phyloP scores from a whole-genome alignment of 1,140 invertebrate genomes.

The Planococcus citri region DNA sequence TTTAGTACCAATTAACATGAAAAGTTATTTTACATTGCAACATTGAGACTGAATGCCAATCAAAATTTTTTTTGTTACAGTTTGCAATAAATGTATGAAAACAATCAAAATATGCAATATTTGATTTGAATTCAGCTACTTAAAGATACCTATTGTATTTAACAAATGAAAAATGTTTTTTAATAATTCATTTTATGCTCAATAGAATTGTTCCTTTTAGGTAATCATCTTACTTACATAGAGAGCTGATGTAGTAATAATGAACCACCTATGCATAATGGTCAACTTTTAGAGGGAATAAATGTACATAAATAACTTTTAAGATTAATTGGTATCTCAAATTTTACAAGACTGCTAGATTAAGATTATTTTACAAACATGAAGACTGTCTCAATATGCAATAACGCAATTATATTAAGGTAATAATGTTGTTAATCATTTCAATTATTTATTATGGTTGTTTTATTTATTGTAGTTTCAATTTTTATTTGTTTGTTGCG shows the following conservation, averaged over 20 bases:
- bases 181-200: background rate
- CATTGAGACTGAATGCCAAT: constrained; percentile 11
- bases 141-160: background rate
- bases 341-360: constrained; percentile 16
- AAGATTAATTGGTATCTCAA: constrained; percentile 19
- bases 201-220: constrained; percentile 18
- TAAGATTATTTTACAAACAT: constrained; percentile 14
- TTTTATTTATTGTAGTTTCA: background rate
- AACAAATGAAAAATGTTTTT: too few species aligned
- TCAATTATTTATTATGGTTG: constrained; percentile 16
- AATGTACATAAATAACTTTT: background rate
- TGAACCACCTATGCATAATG: background rate
- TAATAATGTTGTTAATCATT: constrained; percentile 1
- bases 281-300: background rate
- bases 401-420: constrained; percentile 4
- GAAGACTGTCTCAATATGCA: constrained; percentile 11
- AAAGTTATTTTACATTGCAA: background rate
- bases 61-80: constrained; percentile 7
- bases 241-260: background rate
- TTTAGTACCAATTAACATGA: background rate
- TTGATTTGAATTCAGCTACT: background rate
- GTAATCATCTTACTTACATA: constrained; percentile 8
- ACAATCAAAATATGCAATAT: background rate
- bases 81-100: background rate
- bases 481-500: constrained; percentile 10